phyloP scores from a whole-genome alignment of 2,113 vertebrate species.

The Hipposideros armiger region DNA sequence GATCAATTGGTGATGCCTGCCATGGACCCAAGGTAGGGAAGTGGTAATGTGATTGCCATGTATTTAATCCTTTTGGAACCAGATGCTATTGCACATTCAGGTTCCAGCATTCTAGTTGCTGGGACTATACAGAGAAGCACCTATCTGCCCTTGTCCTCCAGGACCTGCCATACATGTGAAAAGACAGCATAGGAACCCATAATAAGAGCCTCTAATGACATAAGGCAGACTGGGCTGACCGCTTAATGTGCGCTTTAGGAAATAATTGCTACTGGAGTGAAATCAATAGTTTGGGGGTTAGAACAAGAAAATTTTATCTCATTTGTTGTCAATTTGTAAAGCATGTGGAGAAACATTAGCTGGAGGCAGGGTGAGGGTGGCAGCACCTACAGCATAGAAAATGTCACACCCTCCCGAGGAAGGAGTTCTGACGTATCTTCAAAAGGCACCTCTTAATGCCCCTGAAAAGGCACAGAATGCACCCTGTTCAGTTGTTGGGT shows the following conservation, averaged over 20 bases:
- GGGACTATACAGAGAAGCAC: not conserved
- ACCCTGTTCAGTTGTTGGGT: slow-evolving; percentile 47
- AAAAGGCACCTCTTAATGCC: slow-evolving; percentile 63
- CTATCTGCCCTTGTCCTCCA: not conserved
- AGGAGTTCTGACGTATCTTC: slow-evolving; percentile 49
- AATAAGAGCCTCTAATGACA: not conserved
- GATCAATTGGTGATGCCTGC: not conserved
- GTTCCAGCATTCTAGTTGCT: not conserved
- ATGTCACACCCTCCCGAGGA: slow-evolving; percentile 26
- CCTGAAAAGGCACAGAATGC: slow-evolving; percentile 73
- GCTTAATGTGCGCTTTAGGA: not conserved
- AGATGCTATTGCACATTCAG: not conserved
- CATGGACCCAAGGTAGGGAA: no score
- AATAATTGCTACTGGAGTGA: not conserved
- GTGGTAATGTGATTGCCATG: not conserved
- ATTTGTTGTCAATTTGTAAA: slow-evolving; percentile 42
- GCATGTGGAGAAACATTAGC: slow-evolving; percentile 49
- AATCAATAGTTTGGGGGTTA: not conserved
- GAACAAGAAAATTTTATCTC: not conserved
- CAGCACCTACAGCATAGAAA: not conserved
- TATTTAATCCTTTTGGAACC: not conserved
- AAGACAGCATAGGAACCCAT: not conserved
- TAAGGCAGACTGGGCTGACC: not conserved
- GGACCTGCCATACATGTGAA: not conserved
- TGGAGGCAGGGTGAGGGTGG: slow-evolving; percentile 10